Conservation (phyloP, 1,140 invertebrate genomes). For the Penaeus chinensis region DNA sequence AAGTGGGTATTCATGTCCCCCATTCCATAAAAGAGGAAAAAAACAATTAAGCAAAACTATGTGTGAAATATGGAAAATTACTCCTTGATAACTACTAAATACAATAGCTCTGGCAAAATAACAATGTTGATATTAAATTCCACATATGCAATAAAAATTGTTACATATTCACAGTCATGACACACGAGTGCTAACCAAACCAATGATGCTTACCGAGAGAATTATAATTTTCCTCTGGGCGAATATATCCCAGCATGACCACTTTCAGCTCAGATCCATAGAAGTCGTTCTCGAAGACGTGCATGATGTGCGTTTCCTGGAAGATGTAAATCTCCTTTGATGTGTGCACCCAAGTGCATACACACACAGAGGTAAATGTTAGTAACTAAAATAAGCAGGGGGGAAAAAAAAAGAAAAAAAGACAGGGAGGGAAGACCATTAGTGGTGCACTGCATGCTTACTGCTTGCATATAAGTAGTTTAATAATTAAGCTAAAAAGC, state of each 20-base stretch:
- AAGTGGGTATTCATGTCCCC: no score
- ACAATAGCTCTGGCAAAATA: no score
- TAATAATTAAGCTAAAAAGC: no score
- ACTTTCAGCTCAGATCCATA: constrained; percentile 86
- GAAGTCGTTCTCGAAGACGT: constrained; percentile 87
- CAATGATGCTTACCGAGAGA: constrained; percentile 74
- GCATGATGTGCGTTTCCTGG: constrained; percentile 90
- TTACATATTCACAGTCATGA: neutral
- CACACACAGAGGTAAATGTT: constrained; percentile 15
- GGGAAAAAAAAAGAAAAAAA: neutral
- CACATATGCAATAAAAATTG: neutral
- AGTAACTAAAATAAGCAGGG: neutral
- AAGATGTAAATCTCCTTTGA: constrained; percentile 66
- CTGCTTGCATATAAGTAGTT: no score
- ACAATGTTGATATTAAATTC: no score
- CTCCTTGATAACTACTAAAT: no score
- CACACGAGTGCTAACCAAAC: neutral
- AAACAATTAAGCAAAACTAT: no score
- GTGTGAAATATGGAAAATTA: no score
- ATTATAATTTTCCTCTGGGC: constrained; percentile 85
- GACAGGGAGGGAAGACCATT: no score
- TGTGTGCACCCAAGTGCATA: constrained; percentile 23
- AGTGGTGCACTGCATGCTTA: no score
- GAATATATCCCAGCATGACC: constrained; percentile 83
- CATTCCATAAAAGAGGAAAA: no score